Percentiles rank a stretch among this genome's conserved stretches.
Evolutionary conservation across 1,140 invertebrate species (phyloP).

Genomic region (Heliconius himera): DNA sequence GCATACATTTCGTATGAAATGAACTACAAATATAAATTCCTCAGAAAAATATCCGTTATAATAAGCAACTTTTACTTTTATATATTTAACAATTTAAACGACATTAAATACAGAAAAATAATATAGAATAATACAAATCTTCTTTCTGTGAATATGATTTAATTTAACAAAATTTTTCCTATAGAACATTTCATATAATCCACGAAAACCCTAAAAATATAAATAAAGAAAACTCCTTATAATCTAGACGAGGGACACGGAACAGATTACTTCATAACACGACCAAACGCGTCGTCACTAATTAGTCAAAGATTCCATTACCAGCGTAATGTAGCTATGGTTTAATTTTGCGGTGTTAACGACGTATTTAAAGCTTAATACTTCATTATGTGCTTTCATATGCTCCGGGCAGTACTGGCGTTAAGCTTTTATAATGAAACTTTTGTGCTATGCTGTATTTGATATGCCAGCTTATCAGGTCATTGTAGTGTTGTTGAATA

Average conservation of each 20-base stretch:
- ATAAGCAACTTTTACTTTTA: too few relatives aligned
- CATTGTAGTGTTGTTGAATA: neutral
- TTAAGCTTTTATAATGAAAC: conserved; percentile 17
- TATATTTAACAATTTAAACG: too few relatives aligned
- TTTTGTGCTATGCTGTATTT: neutral
- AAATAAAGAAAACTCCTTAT: neutral
- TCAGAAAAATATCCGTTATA: too few relatives aligned
- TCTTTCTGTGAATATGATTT: too few relatives aligned
- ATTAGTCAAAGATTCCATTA: conserved; percentile 41
- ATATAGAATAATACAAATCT: too few relatives aligned
- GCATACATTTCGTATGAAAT: too few relatives aligned
- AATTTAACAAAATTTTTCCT: too few relatives aligned
- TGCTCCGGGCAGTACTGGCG: conserved; percentile 33
- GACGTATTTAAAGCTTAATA: conserved; percentile 40
- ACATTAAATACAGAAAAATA: too few relatives aligned
- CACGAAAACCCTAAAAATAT: too few relatives aligned
- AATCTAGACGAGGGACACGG: neutral
- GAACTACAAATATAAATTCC: too few relatives aligned
- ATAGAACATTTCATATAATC: too few relatives aligned
- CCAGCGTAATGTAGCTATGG: conserved; percentile 13
- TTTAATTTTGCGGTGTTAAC: conserved; percentile 40
- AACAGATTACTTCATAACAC: conserved; percentile 1
- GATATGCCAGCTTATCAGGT: neutral
- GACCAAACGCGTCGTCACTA: conserved; percentile 31
- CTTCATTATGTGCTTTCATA: conserved; percentile 42